Conservation (phyloP, 2,888 invertebrate genomes). For the Pasiphila rectangulata region DNA sequence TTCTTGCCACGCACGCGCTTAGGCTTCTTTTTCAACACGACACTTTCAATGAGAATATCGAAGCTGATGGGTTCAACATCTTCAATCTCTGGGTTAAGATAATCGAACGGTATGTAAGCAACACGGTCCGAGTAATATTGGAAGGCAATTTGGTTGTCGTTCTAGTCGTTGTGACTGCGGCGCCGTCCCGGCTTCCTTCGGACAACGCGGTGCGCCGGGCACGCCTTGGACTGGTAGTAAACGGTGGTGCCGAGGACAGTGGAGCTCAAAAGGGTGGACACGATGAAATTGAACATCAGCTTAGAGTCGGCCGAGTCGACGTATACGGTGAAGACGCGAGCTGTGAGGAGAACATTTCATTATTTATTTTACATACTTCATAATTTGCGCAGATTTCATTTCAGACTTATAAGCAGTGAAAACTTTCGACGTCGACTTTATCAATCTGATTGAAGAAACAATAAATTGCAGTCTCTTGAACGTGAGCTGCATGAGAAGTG, state of each 20-base stretch:
- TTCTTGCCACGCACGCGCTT: constrained; percentile 26
- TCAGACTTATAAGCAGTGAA: too few species aligned
- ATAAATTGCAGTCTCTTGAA: too few species aligned
- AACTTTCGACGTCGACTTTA: too few species aligned
- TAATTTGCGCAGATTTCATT: too few species aligned
- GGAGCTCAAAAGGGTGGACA: constrained; percentile 86
- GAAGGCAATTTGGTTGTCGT: constrained; percentile 41
- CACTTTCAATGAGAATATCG: constrained; percentile 7
- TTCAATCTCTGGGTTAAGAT: constrained; percentile 11
- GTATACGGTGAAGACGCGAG: constrained; percentile 89
- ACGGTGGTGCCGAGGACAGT: constrained; percentile 86
- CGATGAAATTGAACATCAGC: constrained; percentile 86
- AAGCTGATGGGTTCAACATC: background rate
- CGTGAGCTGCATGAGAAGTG: too few species aligned
- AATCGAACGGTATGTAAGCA: constrained; percentile 29
- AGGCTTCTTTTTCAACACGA: constrained; percentile 13
- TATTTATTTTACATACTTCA: too few species aligned
- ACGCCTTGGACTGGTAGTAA: constrained; percentile 72
- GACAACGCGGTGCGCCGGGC: constrained; percentile 13
- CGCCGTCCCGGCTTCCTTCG: constrained; percentile 26
- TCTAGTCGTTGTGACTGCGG: constrained; percentile 40
- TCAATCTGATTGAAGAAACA: too few species aligned
- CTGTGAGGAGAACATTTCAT: constrained; percentile 81
- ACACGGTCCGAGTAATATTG: constrained; percentile 37
- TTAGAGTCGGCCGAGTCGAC: constrained; percentile 88